Evolutionary conservation across 2,888 invertebrate genomes (phyloP).

Genomic region (Melinopterus prodromus): DNA sequence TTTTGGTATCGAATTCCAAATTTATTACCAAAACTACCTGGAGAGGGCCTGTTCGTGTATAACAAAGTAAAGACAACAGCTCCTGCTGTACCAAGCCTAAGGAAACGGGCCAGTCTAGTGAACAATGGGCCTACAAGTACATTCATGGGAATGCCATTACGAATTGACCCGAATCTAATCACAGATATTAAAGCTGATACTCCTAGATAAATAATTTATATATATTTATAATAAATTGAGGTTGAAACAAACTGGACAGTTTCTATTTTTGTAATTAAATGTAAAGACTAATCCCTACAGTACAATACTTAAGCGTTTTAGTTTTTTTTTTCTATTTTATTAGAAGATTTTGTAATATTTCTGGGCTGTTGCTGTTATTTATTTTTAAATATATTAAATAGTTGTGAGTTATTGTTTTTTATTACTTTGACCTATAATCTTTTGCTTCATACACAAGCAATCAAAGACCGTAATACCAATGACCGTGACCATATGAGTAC

Average conservation of each 20-base stretch:
- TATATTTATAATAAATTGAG: background rate
- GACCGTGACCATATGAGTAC: no score
- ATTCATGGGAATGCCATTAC: slow-evolving; percentile 84
- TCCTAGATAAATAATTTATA: background rate
- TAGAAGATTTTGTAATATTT: slow-evolving; percentile 12
- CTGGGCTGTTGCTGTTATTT: slow-evolving; percentile 21
- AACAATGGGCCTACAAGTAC: slow-evolving; percentile 59
- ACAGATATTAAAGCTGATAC: background rate
- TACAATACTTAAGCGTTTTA: background rate
- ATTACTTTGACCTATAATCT: background rate
- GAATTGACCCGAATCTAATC: background rate
- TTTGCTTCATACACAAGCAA: background rate
- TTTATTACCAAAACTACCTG: slow-evolving; percentile 74
- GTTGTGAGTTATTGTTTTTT: background rate
- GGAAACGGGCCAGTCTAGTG: slow-evolving; percentile 62
- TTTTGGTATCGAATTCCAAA: slow-evolving; percentile 75
- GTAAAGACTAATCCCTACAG: background rate
- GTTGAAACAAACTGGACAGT: slow-evolving; percentile 8
- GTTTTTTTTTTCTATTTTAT: slow-evolving; percentile 9
- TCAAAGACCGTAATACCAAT: background rate
- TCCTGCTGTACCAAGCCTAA: slow-evolving; percentile 55
- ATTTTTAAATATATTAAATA: slow-evolving; percentile 15
- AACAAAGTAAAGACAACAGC: slow-evolving; percentile 64
- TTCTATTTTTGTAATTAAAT: slow-evolving; percentile 6
- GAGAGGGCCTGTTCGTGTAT: slow-evolving; percentile 82